Base-by-base conservation (phyloP, 2,797 vertebrate species). In the Parambassis ranga region DNA sequence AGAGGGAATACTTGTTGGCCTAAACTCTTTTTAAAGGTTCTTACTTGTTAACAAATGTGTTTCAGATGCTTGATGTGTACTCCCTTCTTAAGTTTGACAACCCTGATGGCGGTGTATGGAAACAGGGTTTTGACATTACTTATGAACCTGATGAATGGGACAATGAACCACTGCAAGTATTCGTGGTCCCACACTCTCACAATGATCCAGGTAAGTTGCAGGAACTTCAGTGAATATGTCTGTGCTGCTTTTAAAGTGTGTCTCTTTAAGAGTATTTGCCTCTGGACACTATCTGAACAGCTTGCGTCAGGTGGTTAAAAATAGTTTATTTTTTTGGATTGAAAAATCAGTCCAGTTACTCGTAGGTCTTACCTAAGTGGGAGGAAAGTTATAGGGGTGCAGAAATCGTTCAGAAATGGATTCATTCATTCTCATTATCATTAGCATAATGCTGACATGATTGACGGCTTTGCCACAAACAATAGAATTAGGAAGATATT, bases 41-140 rank as follows among this genome's bases (percentile, higher is more conserved):
- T 42, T n/a, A 16, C 2, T 24, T 4, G 18, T 9, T 10, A 37
- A n/a, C 0, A 15, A 49, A 22, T 56, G 7, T 70, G 8, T 69
- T 83, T 46, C 87, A 99, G 98, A 98, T 97, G 97, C 83, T 98
- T 79, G 90, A 94, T 0, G 90, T 99, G 18, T 95, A 96, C 6
- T 95, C 95, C 16, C 80, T 95, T 62, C 86, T 99, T 74, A 95
- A 94, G 0, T 99, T 97, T 49, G 96, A 99, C 90, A 98, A 99
- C 36, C 89, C 95, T 65, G 98, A 99, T 0, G 98, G 98, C 0
- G 98, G 98, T 0, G 98, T 97, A 18, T 99, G 98, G 98, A 97
- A 96, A 79, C 98, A 99, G 79, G 98, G 98, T 62, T 99, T 99
- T 0, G 98, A 99, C 43, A 98, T 99, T 71, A 94, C 95, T n/a